Evolutionary conservation across 1,140 invertebrate genomes (phyloP).

Genomic region (Brachionus rotundiformis): DNA sequence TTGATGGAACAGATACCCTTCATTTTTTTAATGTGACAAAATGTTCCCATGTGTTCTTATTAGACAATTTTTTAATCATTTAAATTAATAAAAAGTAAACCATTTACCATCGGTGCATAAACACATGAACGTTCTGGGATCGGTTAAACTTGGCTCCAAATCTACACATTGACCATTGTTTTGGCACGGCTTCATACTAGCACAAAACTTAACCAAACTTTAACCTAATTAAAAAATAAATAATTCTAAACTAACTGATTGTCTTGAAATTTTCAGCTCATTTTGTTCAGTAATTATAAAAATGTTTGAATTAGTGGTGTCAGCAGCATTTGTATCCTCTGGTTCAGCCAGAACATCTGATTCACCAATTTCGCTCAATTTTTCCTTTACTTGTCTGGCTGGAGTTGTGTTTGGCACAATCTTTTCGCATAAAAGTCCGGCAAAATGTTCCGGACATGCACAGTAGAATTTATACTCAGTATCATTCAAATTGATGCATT

Average conservation of each 20-base stretch:
- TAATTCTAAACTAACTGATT: neutral
- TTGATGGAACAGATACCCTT: neutral
- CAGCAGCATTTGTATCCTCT: neutral
- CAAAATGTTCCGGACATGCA: conserved; percentile 4
- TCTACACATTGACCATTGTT: conserved; percentile 49
- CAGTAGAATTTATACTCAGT: conserved; percentile 16
- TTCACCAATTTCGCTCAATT: neutral
- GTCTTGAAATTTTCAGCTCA: neutral
- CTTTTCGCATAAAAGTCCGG: conserved; percentile 19
- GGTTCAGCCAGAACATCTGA: neutral
- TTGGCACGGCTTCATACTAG: conserved; percentile 9
- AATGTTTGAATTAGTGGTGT: neutral
- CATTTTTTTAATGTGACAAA: conserved; percentile 26
- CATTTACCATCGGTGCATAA: conserved; percentile 26
- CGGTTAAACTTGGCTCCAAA: neutral
- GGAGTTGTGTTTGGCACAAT: neutral
- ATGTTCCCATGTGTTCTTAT: conserved; percentile 21
- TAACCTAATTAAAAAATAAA: neutral
- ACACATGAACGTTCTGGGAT: conserved; percentile 1
- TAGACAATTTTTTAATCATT: too few species aligned
- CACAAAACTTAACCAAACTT: conserved; percentile 29
- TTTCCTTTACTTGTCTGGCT: neutral
- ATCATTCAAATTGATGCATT: neutral
- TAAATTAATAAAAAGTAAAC: too few species aligned
- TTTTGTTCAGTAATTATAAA: neutral